phyloP scores from a whole-genome alignment of 2,113 vertebrate genomes.

The Phyllostomus hastatus region DNA sequence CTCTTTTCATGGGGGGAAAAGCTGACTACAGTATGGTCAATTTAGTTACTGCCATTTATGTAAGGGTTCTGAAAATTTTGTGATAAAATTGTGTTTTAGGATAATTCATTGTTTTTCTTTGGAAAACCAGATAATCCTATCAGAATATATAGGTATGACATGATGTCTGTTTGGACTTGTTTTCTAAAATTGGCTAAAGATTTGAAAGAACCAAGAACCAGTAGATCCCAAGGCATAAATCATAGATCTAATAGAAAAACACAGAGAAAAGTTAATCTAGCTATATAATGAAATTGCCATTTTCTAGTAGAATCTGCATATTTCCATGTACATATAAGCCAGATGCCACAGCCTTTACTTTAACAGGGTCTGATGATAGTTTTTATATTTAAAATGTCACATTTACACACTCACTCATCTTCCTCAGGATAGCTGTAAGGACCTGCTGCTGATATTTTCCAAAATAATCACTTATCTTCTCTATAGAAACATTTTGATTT shows the following conservation, averaged over 20 bases:
- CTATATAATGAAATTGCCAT: neutral
- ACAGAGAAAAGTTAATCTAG: neutral
- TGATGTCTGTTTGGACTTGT: neutral
- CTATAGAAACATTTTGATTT: neutral
- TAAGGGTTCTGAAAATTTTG: neutral
- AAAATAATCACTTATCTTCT: neutral
- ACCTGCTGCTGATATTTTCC: neutral
- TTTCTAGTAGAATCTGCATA: neutral
- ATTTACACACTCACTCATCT: neutral
- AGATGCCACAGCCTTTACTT: neutral
- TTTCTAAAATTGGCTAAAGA: neutral
- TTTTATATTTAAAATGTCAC: slow-evolving; percentile 42
- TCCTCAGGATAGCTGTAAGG: neutral
- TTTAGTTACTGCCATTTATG: neutral
- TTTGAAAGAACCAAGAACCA: neutral
- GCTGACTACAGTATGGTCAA: neutral
- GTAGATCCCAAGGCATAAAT: neutral
- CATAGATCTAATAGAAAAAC: neutral
- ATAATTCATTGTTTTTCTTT: neutral
- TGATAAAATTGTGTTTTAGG: neutral
- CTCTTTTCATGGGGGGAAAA: neutral
- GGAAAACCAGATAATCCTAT: neutral
- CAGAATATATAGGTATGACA: neutral
- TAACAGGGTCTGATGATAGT: neutral
- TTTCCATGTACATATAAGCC: neutral